Evolutionary conservation across 2,797 vertebrate genomes (phyloP).

Genomic region (Phylloscopus collybita): DNA sequence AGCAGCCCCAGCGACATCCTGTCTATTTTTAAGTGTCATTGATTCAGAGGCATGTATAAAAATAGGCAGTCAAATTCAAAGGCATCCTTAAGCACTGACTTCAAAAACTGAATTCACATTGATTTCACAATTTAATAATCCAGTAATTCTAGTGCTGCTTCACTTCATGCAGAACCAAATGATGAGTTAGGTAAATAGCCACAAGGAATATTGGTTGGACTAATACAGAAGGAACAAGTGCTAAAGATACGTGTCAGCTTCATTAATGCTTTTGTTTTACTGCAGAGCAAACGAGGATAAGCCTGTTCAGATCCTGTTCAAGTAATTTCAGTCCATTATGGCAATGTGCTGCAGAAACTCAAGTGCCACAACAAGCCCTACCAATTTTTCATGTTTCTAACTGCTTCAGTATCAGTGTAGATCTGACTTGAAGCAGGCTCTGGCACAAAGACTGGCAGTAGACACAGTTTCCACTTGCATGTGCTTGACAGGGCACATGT

Average conservation of each 20-base stretch:
- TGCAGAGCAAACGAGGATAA: neutral
- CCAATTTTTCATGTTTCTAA: neutral
- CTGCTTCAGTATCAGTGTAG: neutral
- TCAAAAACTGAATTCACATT: neutral
- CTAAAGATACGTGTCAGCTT: fast-evolving
- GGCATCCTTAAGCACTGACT: neutral
- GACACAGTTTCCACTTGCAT: neutral
- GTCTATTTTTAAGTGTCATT: neutral
- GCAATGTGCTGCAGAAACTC: neutral
- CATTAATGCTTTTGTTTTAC: neutral
- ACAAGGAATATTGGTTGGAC: neutral
- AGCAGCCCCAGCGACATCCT: neutral
- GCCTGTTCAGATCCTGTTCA: neutral
- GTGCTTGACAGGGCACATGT: neutral
- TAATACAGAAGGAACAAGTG: neutral
- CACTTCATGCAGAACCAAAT: neutral
- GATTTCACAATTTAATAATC: neutral
- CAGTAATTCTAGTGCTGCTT: neutral
- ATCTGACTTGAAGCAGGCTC: neutral
- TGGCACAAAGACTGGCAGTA: neutral
- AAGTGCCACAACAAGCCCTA: fast-evolving
- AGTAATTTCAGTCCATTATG: neutral
- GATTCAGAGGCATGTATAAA: neutral
- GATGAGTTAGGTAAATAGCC: neutral
- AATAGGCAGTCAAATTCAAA: neutral